Conservation (phyloP, 1,140 invertebrate species). For the Drosophila funebris region DNA sequence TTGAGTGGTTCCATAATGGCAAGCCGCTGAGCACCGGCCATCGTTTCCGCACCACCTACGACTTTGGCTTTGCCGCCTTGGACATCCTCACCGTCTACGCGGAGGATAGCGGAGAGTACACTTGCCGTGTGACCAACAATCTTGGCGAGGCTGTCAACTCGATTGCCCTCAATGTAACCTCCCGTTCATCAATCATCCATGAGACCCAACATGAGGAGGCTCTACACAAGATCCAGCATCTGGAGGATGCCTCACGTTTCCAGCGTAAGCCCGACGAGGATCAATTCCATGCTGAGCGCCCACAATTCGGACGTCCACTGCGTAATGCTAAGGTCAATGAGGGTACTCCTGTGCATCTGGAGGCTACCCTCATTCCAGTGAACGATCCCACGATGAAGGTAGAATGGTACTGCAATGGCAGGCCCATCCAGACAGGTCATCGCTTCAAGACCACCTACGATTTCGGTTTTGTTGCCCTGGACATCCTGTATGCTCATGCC, state of each 20-base stretch:
- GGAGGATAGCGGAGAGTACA: conserved; percentile 97
- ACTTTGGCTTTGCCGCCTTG: conserved; percentile 97
- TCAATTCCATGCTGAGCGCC: conserved; percentile 90
- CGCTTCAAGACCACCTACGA: conserved; percentile 97
- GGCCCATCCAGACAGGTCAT: conserved; percentile 94
- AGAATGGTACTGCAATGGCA: conserved; percentile 97
- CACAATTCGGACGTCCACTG: conserved; percentile 94
- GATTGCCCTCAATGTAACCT: conserved; percentile 92
- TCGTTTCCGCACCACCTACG: conserved; percentile 95
- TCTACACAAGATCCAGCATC: conserved; percentile 94
- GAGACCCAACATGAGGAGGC: conserved; percentile 98
- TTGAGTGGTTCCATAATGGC: conserved; percentile 97
- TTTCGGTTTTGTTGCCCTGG: conserved; percentile 97
- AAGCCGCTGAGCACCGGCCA: conserved; percentile 95
- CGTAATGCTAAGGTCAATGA: conserved; percentile 93
- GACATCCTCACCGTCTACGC: conserved; percentile 96
- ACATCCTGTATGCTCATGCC: conserved; percentile 97
- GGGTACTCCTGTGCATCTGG: conserved; percentile 96
- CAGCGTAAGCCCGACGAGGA: conserved; percentile 90
- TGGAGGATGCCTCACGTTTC: conserved; percentile 94
- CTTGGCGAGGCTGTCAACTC: conserved; percentile 92
- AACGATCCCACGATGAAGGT: conserved; percentile 98
- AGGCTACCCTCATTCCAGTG: conserved; percentile 96
- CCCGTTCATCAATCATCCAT: conserved; percentile 93
- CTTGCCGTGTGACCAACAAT: conserved; percentile 94